These are phyloP conservation scores for Maniola jurtina DNA, from an alignment of 1,140 invertebrate species.

Conservation along the genomic window DNA sequence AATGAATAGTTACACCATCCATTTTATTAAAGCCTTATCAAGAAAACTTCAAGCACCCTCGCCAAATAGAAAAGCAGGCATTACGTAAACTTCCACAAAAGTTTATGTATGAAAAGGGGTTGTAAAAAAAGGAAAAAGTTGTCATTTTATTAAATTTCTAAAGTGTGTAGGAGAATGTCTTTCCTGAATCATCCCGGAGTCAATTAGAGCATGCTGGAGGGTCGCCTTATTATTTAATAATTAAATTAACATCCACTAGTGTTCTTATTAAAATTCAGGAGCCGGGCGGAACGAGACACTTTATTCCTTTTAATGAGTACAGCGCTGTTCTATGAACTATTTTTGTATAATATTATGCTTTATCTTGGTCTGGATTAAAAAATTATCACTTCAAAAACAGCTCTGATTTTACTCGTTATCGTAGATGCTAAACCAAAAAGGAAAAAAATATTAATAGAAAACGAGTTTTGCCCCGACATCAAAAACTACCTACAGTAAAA, in stretches of 20 bases:
- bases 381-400: too few species aligned
- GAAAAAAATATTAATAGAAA: too few species aligned
- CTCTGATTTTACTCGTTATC: too few species aligned
- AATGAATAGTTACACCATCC: conserved; percentile 4
- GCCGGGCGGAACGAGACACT: conserved; percentile 29
- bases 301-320: conserved; percentile 33
- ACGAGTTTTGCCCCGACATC: too few species aligned
- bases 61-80: not conserved
- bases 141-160: conserved; percentile 25
- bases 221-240: conserved; percentile 49
- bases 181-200: conserved; percentile 25
- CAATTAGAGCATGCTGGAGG: conserved; percentile 35
- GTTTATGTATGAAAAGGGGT: conserved; percentile 3
- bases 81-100: conserved; percentile 4
- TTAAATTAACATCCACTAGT: conserved; percentile 51
- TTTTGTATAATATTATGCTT: not conserved
- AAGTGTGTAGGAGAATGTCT: conserved; percentile 24
- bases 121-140: conserved; percentile 17
- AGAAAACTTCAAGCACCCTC: not conserved
- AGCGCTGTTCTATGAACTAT: not conserved
- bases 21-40: conserved; percentile 1
- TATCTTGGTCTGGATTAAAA: not conserved
- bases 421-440: too few species aligned
- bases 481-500: too few species aligned
- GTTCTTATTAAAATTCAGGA: conserved; percentile 55